Percentiles rank a stretch among this genome's conserved stretches.
These are phyloP conservation scores for Pantala flavescens DNA, from an alignment of 1,140 invertebrate species.

Conservation along the genomic window DNA sequence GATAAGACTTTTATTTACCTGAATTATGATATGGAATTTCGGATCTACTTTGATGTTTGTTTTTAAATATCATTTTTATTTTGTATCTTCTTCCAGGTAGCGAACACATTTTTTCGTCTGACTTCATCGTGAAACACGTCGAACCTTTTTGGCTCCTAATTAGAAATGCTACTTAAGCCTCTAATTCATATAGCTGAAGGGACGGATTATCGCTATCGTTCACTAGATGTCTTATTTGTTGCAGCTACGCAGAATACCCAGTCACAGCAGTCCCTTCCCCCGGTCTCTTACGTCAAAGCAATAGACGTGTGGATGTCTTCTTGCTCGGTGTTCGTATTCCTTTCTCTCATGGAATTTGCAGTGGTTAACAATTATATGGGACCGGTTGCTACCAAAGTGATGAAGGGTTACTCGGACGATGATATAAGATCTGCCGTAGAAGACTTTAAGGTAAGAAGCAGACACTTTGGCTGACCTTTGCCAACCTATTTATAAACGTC, in stretches of 20 bases:
- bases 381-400: conserved; percentile 71
- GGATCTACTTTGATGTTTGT: too few species aligned
- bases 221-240: conserved; percentile 23
- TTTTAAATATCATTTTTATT: too few species aligned
- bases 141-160: neutral
- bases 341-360: conserved; percentile 86
- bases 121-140: too few species aligned
- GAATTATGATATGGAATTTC: too few species aligned
- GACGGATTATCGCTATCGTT: conserved; percentile 13
- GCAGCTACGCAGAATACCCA: conserved; percentile 80
- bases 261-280: conserved; percentile 79
- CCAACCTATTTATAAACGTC: too few species aligned
- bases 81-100: too few species aligned
- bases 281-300: conserved; percentile 82
- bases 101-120: too few species aligned
- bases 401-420: conserved; percentile 83
- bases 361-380: conserved; percentile 89
- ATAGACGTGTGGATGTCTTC: conserved; percentile 92
- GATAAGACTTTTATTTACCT: too few species aligned
- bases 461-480: too few species aligned
- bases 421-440: conserved; percentile 56
- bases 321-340: conserved; percentile 83
- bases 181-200: conserved; percentile 13
- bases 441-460: conserved; percentile 54
- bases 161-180: neutral